These are phyloP conservation scores for Bilobella aurantiaca DNA, from an alignment of 1,140 invertebrate species.

Conservation along the genomic window DNA sequence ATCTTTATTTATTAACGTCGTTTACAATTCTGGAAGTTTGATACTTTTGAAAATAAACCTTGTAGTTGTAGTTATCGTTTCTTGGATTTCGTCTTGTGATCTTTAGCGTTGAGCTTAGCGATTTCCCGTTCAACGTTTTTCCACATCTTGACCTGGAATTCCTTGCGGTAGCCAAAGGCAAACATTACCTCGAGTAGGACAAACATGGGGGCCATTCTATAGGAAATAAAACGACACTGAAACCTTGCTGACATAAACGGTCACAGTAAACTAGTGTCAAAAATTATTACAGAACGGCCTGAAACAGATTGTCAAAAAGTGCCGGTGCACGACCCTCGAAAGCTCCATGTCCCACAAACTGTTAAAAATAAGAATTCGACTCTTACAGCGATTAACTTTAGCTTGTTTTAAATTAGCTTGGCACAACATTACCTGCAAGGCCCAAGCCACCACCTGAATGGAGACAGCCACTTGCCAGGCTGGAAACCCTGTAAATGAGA, in stretches of 20 bases:
- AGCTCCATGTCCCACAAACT: constrained; percentile 35
- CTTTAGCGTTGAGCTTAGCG: background rate
- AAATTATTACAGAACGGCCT: constrained; percentile 34
- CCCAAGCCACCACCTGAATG: constrained; percentile 33
- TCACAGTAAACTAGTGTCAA: too few species aligned
- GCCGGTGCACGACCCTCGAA: constrained; percentile 36
- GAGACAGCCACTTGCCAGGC: constrained; percentile 24
- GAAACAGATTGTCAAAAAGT: constrained; percentile 31
- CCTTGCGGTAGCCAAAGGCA: constrained; percentile 31
- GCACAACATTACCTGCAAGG: constrained; percentile 26
- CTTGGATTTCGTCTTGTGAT: background rate
- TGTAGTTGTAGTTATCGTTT: too few species aligned
- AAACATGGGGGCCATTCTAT: constrained; percentile 35
- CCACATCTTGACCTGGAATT: constrained; percentile 31
- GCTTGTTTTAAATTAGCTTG: too few species aligned
- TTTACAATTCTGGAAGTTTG: too few species aligned
- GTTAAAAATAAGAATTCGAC: constrained; percentile 4
- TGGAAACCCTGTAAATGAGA: constrained; percentile 13
- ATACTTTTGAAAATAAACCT: too few species aligned
- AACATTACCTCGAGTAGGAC: constrained; percentile 34
- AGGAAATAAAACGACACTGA: constrained; percentile 8
- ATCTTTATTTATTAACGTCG: too few species aligned
- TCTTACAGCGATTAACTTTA: too few species aligned
- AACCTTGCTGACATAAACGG: background rate
- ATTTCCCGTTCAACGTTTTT: constrained; percentile 30